Percentiles rank a stretch among this genome's conserved stretches.
These are phyloP conservation scores for Dascyllus trimaculatus DNA, from an alignment of 2,113 vertebrate genomes.

Conservation along the genomic window DNA sequence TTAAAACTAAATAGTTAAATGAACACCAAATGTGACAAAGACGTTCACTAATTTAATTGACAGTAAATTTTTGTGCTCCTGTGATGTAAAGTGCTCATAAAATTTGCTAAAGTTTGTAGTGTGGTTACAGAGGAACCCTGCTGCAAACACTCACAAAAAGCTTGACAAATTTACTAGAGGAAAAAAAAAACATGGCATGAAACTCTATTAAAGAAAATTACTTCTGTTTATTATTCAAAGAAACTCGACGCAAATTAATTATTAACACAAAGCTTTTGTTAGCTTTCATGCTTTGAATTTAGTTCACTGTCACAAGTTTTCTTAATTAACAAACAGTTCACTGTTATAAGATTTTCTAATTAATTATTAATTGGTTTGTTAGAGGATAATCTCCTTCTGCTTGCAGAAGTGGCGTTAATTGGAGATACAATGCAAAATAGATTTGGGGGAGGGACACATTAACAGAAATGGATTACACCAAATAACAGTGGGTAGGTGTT, in stretches of 20 bases:
- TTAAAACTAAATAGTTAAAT: too few relatives aligned
- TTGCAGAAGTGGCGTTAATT: conserved; percentile 8
- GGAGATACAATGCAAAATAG: neutral
- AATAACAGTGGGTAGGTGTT: neutral
- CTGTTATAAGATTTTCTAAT: conserved; percentile 9
- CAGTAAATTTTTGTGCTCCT: too few relatives aligned
- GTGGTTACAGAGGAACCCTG: too few relatives aligned
- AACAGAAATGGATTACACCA: neutral
- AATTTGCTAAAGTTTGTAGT: too few relatives aligned
- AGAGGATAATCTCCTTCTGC: conserved; percentile 6
- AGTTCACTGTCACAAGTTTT: neutral
- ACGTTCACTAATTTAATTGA: too few relatives aligned
- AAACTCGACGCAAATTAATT: conserved; percentile 19
- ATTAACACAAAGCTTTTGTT: conserved; percentile 38
- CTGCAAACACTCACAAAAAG: conserved; percentile 13
- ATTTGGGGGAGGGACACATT: neutral
- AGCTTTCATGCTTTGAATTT: conserved; percentile 4
- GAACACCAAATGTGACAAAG: too few relatives aligned
- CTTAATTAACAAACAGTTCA: conserved; percentile 20
- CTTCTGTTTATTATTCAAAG: conserved; percentile 13
- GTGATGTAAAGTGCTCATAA: too few relatives aligned
- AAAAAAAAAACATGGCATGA: neutral
- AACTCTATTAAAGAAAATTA: conserved; percentile 39
- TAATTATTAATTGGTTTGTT: conserved; percentile 5
- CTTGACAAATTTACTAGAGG: conserved; percentile 5